Evolutionary conservation across 1,140 invertebrate genomes (phyloP).

Genomic region (Conus ventricosus): DNA sequence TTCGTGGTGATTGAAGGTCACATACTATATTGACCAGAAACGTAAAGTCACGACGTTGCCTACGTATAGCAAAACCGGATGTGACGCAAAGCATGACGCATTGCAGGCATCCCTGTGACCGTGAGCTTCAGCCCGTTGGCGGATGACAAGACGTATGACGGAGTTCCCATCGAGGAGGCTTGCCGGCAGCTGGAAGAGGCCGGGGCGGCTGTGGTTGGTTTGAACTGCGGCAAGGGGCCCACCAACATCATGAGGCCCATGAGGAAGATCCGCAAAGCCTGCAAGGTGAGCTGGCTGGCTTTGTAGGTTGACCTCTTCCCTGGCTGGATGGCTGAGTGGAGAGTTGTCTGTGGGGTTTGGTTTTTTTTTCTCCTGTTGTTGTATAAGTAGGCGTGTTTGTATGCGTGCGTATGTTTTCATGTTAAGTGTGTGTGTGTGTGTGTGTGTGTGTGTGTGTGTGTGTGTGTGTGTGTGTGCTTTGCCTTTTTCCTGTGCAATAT

Average conservation of each 20-base stretch:
- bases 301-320: neutral
- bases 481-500: too few relatives aligned
- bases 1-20: too few relatives aligned
- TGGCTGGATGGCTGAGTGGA: neutral
- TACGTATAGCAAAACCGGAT: too few relatives aligned
- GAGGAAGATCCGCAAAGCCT: slow-evolving; percentile 50
- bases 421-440: too few relatives aligned
- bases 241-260: slow-evolving; percentile 56
- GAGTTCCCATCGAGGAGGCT: slow-evolving; percentile 52
- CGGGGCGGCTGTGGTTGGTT: slow-evolving; percentile 66
- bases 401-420: too few relatives aligned
- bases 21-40: too few relatives aligned
- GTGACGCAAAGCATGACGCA: too few relatives aligned
- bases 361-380: too few relatives aligned
- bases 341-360: neutral
- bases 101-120: slow-evolving; percentile 51
- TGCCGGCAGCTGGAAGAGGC: slow-evolving; percentile 58
- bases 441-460: too few relatives aligned
- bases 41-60: too few relatives aligned
- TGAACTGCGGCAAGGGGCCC: slow-evolving; percentile 66
- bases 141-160: slow-evolving; percentile 52
- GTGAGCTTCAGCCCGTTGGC: slow-evolving; percentile 52
- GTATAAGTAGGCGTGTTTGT: too few relatives aligned
- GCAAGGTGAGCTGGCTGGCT: neutral
- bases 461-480: too few relatives aligned